Base-by-base conservation (phyloP, 2,113 vertebrate species). In the Nicator chloris region DNA sequence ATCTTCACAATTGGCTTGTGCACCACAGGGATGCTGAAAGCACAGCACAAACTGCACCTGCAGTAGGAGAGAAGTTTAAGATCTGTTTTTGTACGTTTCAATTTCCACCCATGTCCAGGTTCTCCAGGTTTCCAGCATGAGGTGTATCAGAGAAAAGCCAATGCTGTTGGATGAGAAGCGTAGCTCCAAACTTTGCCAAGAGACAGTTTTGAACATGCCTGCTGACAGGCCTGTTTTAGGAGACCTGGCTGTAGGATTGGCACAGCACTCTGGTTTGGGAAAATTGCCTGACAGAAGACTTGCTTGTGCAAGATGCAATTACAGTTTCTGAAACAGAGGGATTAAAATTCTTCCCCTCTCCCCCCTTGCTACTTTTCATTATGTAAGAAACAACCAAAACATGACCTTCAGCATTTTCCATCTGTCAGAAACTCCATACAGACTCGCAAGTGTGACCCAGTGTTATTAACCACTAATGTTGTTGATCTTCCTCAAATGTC, bases 311-410 rank as follows among this genome's bases (percentile, higher is more conserved):
- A 92, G 73, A 95, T 64, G 85, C 42, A 65, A 63, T 93, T 83
- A 85, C 77, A 79, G 70, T 28, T 83, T 63, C 64, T n/a, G 60
- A 68, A 93, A 92, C 35, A 50, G 53, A 10, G 57, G 80, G 91
- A 97, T 95, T 95, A 94, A 93, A 93, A 96, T 94, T 90, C 86
- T 33, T 72, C 31, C 59, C 80, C n/a, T 83, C 51, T 57, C n/a
- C 8, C 88, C 12, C 27, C 18, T 50, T 13, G 5, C 66, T 27
- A 63, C 49, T 64, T 94, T 81, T 87, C 40, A 65, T 93, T 84
- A 86, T 64, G 49, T 82, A 89, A 91, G 88, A 53, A 84, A 79
- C 40, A 86, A 83, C 51, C 83, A 92, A 83, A 94, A 78, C 57
- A 80, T 4, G 53, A 86, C 82, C 88, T 90, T 70, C 1, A 8